These are phyloP conservation scores for Ametastegia equiseti DNA, from an alignment of 2,888 invertebrate genomes.

Conservation along the genomic window DNA sequence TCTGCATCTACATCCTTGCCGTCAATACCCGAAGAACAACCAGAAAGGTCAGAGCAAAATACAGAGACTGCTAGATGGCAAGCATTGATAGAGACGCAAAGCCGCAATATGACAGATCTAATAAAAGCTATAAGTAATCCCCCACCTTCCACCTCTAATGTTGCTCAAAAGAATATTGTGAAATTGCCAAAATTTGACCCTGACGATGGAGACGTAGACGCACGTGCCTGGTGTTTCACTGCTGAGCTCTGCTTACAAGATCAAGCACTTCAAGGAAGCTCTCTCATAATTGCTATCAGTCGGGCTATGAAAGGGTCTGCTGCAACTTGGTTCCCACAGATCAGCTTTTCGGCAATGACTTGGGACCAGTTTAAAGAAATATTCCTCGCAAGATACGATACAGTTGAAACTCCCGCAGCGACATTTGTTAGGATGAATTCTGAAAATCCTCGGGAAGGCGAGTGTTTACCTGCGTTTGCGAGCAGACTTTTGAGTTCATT, in stretches of 20 bases:
- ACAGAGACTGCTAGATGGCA: not conserved
- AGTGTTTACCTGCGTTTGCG: slow-evolving; percentile 49
- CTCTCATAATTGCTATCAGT: slow-evolving; percentile 24
- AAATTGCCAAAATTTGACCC: not conserved
- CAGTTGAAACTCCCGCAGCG: slow-evolving; percentile 47
- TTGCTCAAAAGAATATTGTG: not conserved
- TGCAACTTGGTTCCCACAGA: slow-evolving; percentile 39
- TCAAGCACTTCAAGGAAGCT: not conserved
- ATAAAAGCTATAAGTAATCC: not conserved
- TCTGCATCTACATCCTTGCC: not conserved
- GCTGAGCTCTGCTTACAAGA: not conserved
- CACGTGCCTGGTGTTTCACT: not conserved
- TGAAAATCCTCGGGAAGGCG: slow-evolving; percentile 47
- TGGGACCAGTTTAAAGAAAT: slow-evolving; percentile 51
- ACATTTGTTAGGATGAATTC: slow-evolving; percentile 38
- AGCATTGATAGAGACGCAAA: not conserved
- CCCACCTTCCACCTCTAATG: not conserved
- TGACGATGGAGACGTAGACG: not conserved
- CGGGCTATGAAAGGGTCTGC: slow-evolving; percentile 49
- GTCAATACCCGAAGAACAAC: not conserved
- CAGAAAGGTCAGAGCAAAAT: not conserved
- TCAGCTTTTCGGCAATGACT: slow-evolving; percentile 44
- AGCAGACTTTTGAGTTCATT: slow-evolving; percentile 36
- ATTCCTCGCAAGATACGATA: slow-evolving; percentile 48
- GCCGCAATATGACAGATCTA: not conserved